These are phyloP conservation scores for Rotaria magnacalcarata DNA, from an alignment of 2,888 invertebrate genomes.

Conservation along the genomic window DNA sequence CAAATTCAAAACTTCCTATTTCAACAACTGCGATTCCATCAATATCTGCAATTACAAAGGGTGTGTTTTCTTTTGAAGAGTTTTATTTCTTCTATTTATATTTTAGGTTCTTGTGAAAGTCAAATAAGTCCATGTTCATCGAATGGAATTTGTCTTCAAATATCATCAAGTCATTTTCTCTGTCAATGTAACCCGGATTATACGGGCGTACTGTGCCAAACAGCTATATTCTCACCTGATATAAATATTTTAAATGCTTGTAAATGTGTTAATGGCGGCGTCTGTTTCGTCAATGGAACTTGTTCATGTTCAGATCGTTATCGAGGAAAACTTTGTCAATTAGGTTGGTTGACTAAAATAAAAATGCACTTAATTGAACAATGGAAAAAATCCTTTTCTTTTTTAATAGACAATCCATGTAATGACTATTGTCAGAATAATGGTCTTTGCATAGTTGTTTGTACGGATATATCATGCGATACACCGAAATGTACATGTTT, in stretches of 20 bases:
- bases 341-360: not conserved
- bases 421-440: not conserved
- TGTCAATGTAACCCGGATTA: not conserved
- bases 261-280: not conserved
- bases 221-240: not conserved
- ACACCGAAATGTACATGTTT: constrained; percentile 2
- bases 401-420: not conserved
- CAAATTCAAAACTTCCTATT: not conserved
- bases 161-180: not conserved
- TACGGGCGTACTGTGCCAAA: constrained; percentile 13
- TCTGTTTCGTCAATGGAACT: not conserved
- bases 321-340: constrained; percentile 18
- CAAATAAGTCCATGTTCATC: constrained; percentile 1
- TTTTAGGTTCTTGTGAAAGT: not conserved
- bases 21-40: not conserved
- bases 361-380: too few relatives aligned
- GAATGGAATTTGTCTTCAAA: not conserved
- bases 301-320: not conserved
- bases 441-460: not conserved
- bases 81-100: not conserved
- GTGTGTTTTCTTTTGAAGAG: not conserved
- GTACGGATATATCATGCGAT: not conserved
- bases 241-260: not conserved
- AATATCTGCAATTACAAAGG: not conserved
- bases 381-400: too few relatives aligned